These are phyloP conservation scores for Herminia tarsipennalis DNA, from an alignment of 2,888 invertebrate genomes.

Conservation along the genomic window DNA sequence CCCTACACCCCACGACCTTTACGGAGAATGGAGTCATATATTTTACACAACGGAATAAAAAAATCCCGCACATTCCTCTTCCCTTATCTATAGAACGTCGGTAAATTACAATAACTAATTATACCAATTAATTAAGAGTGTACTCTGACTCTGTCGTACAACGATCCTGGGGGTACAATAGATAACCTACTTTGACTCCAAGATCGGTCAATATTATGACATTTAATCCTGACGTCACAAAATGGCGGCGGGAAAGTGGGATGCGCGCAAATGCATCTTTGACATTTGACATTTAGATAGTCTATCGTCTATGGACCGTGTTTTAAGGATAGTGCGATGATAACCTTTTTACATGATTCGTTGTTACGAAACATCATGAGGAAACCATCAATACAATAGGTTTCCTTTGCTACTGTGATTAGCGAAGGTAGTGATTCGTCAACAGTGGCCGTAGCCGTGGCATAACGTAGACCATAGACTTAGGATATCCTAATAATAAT, in stretches of 20 bases:
- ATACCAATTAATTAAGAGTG: conserved; percentile 21
- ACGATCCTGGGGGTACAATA: conserved; percentile 35
- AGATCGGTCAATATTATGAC: conserved; percentile 47
- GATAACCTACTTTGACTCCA: conserved; percentile 37
- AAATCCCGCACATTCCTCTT: conserved; percentile 1
- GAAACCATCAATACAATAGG: too few species aligned
- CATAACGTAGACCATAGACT: too few species aligned
- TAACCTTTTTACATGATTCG: too few species aligned
- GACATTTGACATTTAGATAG: conserved; percentile 15
- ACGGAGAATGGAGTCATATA: too few species aligned
- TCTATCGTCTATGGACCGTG: too few species aligned
- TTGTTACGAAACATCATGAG: too few species aligned
- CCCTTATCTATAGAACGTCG: conserved; percentile 16
- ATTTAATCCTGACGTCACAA: conserved; percentile 32
- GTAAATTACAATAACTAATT: conserved; percentile 23
- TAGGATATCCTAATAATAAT: too few species aligned
- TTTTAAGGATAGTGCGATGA: background rate
- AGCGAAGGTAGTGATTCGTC: too few species aligned
- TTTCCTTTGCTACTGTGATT: too few species aligned
- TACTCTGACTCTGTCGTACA: conserved; percentile 26
- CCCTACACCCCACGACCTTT: too few species aligned
- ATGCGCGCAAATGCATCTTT: conserved; percentile 24
- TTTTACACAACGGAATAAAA: background rate
- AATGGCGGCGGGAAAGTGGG: conserved; percentile 28
- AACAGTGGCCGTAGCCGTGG: too few species aligned